Base-by-base conservation (phyloP, 30 jellyfish, hydroid and myxozoan genomes). In the Catostylus mosaicus region DNA sequence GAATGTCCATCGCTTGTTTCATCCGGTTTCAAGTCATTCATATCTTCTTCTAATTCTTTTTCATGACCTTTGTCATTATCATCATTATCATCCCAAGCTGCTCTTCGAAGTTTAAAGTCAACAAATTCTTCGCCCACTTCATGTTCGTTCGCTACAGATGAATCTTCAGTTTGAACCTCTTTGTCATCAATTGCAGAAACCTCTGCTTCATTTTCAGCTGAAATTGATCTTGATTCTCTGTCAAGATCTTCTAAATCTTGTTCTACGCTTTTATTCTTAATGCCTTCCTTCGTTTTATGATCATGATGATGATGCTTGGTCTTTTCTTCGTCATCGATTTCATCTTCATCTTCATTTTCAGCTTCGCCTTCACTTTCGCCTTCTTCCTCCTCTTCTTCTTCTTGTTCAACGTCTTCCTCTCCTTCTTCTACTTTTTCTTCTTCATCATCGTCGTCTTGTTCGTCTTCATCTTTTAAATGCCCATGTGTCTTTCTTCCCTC, bases 31-130 rank as follows among this genome's bases (percentile, higher is more conserved):
- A 18, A 6, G 24, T 18, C 20, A 3, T 50, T 27, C 63, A 50
- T 27, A 50, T 50, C 24, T 10, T 18, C 63, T 16, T 50, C 63
- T 27, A 50, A 51, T 20, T 11, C 87, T 30, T 75, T 77, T n/a
- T 52, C 66, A 11, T 30, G 47, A 24, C 18, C 73, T 33, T 10
- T 64, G 2, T 64, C 90, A 20, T 65, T 43, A 12, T 29, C 69
- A n/a, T 82, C 86, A 32, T 82, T 71, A 16, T 82, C 86, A 24
- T 51, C 84, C 62, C 77, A 65, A 3, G 16, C 10, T 33, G 33
- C 46, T 69, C 47, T 62, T 19, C 72, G 54, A 57, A 65, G 23
- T 12, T 78, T 24, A 31, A 34, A 43, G 30, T 12, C 30, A 31
- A 66, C 82, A 19, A 18, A 23, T 6, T 79, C 36, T 3, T 67